Evolutionary conservation across 2,797 vertebrate genomes (phyloP).

Genomic region (Falco biarmicus): DNA sequence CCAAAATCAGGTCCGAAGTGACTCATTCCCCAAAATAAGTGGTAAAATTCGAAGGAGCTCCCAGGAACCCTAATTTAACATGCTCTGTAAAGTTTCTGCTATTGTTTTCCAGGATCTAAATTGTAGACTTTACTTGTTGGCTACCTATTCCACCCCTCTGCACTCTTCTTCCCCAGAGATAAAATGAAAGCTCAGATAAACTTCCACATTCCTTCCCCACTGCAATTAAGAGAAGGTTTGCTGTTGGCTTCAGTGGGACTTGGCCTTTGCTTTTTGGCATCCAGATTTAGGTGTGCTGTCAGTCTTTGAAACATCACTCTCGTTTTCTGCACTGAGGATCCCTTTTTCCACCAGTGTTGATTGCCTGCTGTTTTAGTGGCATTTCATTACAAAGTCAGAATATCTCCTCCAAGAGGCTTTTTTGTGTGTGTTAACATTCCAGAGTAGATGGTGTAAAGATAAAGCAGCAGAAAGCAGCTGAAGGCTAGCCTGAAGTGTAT

Average conservation of each 20-base stretch:
- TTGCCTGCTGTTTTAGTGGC: background rate
- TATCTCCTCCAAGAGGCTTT: background rate
- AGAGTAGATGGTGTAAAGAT: background rate
- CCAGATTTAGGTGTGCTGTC: slow-evolving; percentile 4
- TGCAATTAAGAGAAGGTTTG: background rate
- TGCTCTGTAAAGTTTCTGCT: background rate
- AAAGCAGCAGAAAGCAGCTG: background rate
- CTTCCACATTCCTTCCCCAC: background rate
- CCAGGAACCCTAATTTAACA: background rate
- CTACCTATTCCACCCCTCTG: background rate
- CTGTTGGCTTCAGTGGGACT: background rate
- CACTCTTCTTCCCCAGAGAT: background rate
- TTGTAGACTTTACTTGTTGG: background rate
- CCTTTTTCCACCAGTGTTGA: background rate
- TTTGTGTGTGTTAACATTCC: background rate
- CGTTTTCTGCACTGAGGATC: background rate
- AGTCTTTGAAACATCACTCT: slow-evolving; percentile 5
- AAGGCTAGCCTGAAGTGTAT: background rate
- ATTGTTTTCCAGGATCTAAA: background rate
- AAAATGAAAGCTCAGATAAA: background rate
- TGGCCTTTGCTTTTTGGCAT: background rate
- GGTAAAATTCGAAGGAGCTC: background rate
- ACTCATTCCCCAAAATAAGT: background rate
- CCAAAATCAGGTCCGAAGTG: background rate
- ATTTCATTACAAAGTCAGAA: slow-evolving; percentile 33